Base-by-base conservation (phyloP, 2,888 invertebrate genomes). In the Tenthredo scrophulariae region DNA sequence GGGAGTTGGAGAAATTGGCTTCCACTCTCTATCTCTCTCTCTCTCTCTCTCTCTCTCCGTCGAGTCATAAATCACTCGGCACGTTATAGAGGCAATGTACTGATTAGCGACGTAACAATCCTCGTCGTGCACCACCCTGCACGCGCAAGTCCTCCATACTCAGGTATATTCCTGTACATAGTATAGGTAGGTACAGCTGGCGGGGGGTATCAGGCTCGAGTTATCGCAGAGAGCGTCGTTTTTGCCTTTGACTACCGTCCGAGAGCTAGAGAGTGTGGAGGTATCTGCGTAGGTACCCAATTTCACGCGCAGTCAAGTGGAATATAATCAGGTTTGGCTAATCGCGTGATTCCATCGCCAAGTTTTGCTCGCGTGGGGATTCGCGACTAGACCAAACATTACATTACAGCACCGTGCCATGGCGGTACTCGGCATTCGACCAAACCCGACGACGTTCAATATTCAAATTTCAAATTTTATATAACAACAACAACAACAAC, bases 311-410 rank as follows among this genome's bases (percentile, higher is more conserved):
- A 86, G 87, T 87, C 85, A 84, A 87, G 85, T 86, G 86, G 86
- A 86, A 88, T 87, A 86, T 86, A 88, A 87, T 87, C 85, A 84
- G 80, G 86, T 86, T 86, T 84, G 87, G 86, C 85, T 85, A 85
- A 86, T 86, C 87, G 84, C 86, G 65, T 84, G 86, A 85, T 83
- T 84, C 84, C 86, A 87, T 86, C 86, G 84, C 46, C 82, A 67
- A 83, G 83, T 80, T 80, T 40, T 80, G 26, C 80, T 37, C 80
- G 37, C 13, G 26, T 10, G 15, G 43, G 80, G 26, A 65, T 40
- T 67, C 43, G 67, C 67, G 67, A 83, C 70, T 46, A 43, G 54
- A 54, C 26, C 33, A 54, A 67, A 46, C 15, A 46, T 46, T 46
- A 46, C 46, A 46, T 43, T 15, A 74, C 5, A 70, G 9, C 70